Base-by-base conservation (phyloP, 35 echinoderm and acorn worm species). In the Stichopus chloronotus region DNA sequence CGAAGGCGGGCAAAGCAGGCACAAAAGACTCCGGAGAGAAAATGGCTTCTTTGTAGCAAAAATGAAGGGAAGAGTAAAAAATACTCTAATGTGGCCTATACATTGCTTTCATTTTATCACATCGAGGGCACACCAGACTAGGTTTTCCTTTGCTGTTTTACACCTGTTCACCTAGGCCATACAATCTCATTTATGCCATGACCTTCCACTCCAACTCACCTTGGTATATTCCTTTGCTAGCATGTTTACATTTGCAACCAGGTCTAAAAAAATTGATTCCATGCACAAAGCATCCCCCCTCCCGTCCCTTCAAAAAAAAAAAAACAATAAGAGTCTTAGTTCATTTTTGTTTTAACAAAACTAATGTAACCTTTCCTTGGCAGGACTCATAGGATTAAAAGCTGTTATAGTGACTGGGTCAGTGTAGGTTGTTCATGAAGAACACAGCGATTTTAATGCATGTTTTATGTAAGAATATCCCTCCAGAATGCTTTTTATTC, bases 41-140 rank as follows among this genome's bases (percentile, higher is more conserved):
- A 89, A 89, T 71, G 87, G 57, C 58, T 59, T 71, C 87, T 89
- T 89, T 89, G 87, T 89, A 89, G 87, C 87, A 74, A 89, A 19
- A 43, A 43, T 43, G 30, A 43, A 43, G 30, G 30, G 30, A 43
- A 43, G 30, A 43, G 3, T 43, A 43, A 43, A 43, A 43, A 43
- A 43, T 43, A 43, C 30, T 43, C 30, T 43, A 43, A 43, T 43
- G 30, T 43, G 30, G 3, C 80, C 69, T 74, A 74, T n/a, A 74
- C 59, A 8, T 61, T 74, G n/a, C 30, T 43, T 43, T 43, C 30
- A 43, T 78, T 78, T 78, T 43, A 78, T 58, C 21, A 19, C 82
- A 85, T 85, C 9, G 19, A 19, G 82, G 57, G 82, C 82, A 58
- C 58, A 85, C 57, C 55, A 19, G 22, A 20, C 82, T 58, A 56